Percentiles rank a stretch among this genome's conserved stretches.
Conservation (phyloP, 2,797 vertebrate species). For the Gastrophryne carolinensis region DNA sequence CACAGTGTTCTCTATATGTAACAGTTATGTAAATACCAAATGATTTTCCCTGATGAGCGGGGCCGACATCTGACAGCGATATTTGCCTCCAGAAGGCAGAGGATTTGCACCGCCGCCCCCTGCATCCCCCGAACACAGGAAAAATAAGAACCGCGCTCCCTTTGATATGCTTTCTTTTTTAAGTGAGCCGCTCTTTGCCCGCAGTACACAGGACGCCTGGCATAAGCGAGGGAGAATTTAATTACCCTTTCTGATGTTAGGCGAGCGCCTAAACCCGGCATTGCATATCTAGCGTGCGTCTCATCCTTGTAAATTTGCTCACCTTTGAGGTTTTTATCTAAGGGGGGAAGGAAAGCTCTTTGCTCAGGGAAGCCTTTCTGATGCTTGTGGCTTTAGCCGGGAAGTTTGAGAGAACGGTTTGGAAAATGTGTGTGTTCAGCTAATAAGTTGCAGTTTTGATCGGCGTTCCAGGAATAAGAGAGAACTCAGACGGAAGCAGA, state of each 20-base stretch:
- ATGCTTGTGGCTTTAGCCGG: conserved; percentile 39
- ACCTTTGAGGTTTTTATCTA: conserved; percentile 54
- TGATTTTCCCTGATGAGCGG: conserved; percentile 10
- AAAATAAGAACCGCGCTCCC: conserved; percentile 45
- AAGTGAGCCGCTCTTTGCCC: conserved; percentile 36
- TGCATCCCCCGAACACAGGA: conserved; percentile 10
- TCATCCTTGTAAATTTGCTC: conserved; percentile 48
- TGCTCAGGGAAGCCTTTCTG: conserved; percentile 40
- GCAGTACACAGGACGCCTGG: conserved; percentile 48
- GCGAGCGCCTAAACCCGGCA: conserved; percentile 42
- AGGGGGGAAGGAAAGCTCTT: conserved; percentile 47
- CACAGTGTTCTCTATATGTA: conserved; percentile 7
- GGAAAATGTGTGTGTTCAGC: conserved; percentile 52
- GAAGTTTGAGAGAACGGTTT: conserved; percentile 45
- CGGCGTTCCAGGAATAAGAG: conserved; percentile 9
- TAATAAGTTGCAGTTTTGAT: conserved; percentile 51
- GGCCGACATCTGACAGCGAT: conserved; percentile 37
- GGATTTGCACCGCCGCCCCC: conserved; percentile 1
- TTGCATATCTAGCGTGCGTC: conserved; percentile 39
- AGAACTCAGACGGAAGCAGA: conserved; percentile 17
- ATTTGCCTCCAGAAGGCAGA: conserved; percentile 29
- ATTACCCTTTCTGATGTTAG: conserved; percentile 47
- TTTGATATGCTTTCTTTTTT: conserved; percentile 49
- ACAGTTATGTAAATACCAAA: conserved; percentile 34
- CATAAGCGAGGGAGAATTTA: conserved; percentile 43